Evolutionary conservation across 2,797 vertebrate species (phyloP), one percentile per base, ranked within the genome.

Genomic region (Decapterus maruadsi): DNA sequence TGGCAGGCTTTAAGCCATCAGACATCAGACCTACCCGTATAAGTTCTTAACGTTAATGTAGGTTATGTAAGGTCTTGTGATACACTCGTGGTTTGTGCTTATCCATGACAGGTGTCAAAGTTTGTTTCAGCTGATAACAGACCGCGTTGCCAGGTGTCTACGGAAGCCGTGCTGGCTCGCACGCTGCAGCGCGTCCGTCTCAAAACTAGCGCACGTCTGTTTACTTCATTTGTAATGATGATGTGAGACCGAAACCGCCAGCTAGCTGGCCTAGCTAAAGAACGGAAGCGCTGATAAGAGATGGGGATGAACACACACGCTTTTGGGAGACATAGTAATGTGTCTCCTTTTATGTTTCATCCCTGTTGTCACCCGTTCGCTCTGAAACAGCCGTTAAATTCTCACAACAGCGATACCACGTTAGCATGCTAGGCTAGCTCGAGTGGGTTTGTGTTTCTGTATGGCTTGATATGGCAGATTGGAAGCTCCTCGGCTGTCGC

Each of bases 221-320:
- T 91, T 89, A 81, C 86, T 51, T 86, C 86, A 63, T 53, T 74
- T 36, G 58, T 19, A 22, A 73, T 1, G 81, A 85, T 85, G 89
- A 82, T 78, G 88, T 87, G 89, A 90, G 72, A 72, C 57, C 61
- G 77, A 63, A 72, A 40, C 68, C 59, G 77, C 51, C 71, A 80
- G 88, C 87, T 88, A 86, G 91, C 89, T 78, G 84, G 83, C 81
- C 86, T 82, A 85, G 91, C 89, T 75, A 51, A 54, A 67, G 68
- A 59, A 48, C 71, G 14, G 65, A 77, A 80, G 85, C 68, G 14
- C 53, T 54, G 56, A 54, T 71, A 48, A 72, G 81, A 70, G 43
- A 90, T 92, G 89, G 86, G 50, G 46, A n/a, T 4, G 53, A 20
- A 1, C 16, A 57, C 69, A 4, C 22, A 4, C 43, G 46, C 59